A percentile compares a stretch with the other conserved stretches of the same genome.
Evolutionary conservation across 2,113 vertebrate genomes (phyloP).

Genomic region (Morone chrysops): DNA sequence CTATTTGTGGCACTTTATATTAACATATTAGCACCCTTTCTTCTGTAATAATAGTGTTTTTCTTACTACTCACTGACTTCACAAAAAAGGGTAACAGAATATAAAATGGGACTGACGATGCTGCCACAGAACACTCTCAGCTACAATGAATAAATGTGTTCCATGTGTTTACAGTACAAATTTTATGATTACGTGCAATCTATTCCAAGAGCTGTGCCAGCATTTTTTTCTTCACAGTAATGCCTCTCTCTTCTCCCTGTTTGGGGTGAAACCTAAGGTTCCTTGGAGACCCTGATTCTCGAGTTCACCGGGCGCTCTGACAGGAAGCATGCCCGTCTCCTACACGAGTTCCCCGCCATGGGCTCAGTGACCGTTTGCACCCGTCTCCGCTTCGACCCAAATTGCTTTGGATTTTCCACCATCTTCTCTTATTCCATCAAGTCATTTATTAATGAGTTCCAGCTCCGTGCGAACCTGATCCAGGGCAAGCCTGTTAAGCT

Average conservation of each 20-base stretch:
- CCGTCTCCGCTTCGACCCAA: slow-evolving; percentile 71
- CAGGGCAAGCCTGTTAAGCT: slow-evolving; percentile 70
- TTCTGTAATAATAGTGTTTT: slow-evolving; percentile 18
- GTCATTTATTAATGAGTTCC: slow-evolving; percentile 80
- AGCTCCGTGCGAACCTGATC: slow-evolving; percentile 76
- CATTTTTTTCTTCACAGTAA: slow-evolving; percentile 34
- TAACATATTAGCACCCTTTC: slow-evolving; percentile 3
- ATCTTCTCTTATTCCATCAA: slow-evolving; percentile 83
- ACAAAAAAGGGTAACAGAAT: slow-evolving; percentile 22
- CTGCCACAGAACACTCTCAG: background rate
- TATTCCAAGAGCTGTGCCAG: slow-evolving; percentile 44
- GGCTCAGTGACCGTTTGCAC: slow-evolving; percentile 78
- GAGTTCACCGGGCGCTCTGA: slow-evolving; percentile 72
- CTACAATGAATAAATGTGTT: slow-evolving; percentile 30
- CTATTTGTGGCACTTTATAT: slow-evolving; percentile 33
- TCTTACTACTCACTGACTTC: background rate
- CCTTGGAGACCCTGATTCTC: slow-evolving; percentile 70
- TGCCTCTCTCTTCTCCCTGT: slow-evolving; percentile 21
- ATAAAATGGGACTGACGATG: slow-evolving; percentile 29
- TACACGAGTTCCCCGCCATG: slow-evolving; percentile 78
- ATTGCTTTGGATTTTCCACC: slow-evolving; percentile 75
- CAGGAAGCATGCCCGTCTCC: slow-evolving; percentile 71
- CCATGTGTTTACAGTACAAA: slow-evolving; percentile 53
- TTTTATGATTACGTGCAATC: slow-evolving; percentile 35
- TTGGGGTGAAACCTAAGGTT: slow-evolving; percentile 61